Conservation (phyloP, 1,140 invertebrate genomes). For the Pachyrhynchus sulphureomaculatus region DNA sequence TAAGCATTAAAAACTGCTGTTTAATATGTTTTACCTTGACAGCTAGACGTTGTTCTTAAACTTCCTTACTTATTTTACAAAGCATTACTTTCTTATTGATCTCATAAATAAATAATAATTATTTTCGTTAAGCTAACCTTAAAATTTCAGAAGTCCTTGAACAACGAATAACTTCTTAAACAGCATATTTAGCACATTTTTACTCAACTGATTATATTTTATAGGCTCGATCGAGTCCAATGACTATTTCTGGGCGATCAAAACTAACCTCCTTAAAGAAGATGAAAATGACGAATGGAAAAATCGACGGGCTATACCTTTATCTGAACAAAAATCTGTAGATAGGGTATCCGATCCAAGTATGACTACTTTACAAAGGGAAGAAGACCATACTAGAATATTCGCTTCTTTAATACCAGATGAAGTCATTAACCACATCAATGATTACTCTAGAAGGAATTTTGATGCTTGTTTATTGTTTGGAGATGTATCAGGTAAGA, state of each 20-base stretch:
- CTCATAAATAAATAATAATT: too few relatives aligned
- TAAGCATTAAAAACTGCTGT: too few relatives aligned
- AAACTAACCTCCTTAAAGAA: constrained; percentile 6
- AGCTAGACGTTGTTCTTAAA: too few relatives aligned
- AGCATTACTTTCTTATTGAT: too few relatives aligned
- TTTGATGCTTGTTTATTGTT: constrained; percentile 63
- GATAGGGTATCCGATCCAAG: not conserved
- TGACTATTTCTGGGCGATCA: constrained; percentile 16
- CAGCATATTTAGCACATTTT: too few relatives aligned
- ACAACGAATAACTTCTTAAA: too few relatives aligned
- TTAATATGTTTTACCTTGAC: too few relatives aligned
- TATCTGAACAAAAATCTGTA: not conserved
- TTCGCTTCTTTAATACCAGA: constrained; percentile 64
- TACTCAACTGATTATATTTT: too few relatives aligned
- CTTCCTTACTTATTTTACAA: too few relatives aligned
- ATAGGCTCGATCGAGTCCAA: not conserved
- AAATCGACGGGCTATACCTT: constrained; percentile 23
- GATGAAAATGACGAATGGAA: constrained; percentile 32
- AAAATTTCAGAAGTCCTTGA: too few relatives aligned
- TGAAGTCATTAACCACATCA: constrained; percentile 60
- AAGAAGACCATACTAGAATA: constrained; percentile 53
- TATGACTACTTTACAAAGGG: not conserved
- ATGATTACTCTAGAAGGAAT: constrained; percentile 54
- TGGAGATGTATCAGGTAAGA: constrained; percentile 58
- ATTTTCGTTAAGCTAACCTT: too few relatives aligned